phyloP scores from a whole-genome alignment of 2,797 vertebrate genomes.

The Squalus acanthias region DNA sequence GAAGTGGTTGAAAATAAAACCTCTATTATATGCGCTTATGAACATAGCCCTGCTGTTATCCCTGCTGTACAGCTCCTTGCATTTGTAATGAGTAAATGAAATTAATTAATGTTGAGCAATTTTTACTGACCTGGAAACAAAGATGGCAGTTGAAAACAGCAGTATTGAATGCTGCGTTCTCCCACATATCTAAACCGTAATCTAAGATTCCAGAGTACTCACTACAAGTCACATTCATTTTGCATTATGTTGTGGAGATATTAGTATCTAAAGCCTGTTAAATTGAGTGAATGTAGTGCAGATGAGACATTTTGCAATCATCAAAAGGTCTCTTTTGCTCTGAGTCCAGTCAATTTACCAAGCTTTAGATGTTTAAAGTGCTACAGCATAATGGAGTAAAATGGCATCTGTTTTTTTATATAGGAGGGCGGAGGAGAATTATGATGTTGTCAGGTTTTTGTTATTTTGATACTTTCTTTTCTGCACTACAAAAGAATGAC shows the following conservation, averaged over 20 bases:
- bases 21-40: neutral
- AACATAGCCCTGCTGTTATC: neutral
- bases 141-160: slow-evolving; percentile 30
- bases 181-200: neutral
- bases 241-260: neutral
- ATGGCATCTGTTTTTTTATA: neutral
- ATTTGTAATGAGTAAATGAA: slow-evolving; percentile 33
- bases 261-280: neutral
- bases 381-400: neutral
- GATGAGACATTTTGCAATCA: neutral
- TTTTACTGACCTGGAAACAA: slow-evolving; percentile 38
- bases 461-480: neutral
- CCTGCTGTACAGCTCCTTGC: slow-evolving; percentile 17
- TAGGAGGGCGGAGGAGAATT: neutral
- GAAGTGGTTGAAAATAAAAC: neutral
- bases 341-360: neutral
- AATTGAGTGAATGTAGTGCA: neutral
- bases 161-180: neutral
- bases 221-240: neutral
- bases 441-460: neutral
- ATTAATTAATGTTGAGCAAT: slow-evolving; percentile 37
- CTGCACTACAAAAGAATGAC: neutral
- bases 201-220: neutral
- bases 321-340: neutral
- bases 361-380: neutral